Conservation (phyloP, 2,797 vertebrate species). For the Alectoris magna region DNA sequence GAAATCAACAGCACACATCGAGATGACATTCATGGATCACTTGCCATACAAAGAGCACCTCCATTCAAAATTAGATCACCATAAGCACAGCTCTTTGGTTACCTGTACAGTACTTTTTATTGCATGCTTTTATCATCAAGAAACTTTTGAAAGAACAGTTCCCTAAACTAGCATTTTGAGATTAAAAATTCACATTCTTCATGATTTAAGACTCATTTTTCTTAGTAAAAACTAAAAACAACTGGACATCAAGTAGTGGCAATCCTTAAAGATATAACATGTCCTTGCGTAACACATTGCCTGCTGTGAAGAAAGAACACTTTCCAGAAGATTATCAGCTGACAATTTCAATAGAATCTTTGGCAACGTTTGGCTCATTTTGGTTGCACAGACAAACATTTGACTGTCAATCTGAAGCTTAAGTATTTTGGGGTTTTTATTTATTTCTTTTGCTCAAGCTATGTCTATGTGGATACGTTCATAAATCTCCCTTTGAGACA, state of each 20-base stretch:
- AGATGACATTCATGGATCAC: fast-evolving
- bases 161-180: background rate
- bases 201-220: background rate
- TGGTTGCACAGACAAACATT: background rate
- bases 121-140: background rate
- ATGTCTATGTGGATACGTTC: conserved; percentile 37
- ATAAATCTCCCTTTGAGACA: background rate
- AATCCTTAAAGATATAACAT: background rate
- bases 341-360: background rate
- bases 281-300: conserved; percentile 24
- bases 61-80: background rate
- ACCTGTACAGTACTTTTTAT: background rate
- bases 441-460: conserved; percentile 45
- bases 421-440: background rate
- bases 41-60: background rate
- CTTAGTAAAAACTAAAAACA: conserved; percentile 11
- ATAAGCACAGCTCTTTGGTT: background rate
- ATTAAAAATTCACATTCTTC: background rate
- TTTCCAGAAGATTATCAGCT: conserved; percentile 9
- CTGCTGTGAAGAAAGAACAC: background rate
- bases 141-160: background rate
- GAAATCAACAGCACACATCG: background rate
- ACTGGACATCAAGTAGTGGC: background rate
- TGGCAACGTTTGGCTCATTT: background rate
- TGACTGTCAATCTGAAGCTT: conserved; percentile 36